These are phyloP conservation scores for Tillus elongatus DNA, from an alignment of 2,888 invertebrate genomes.

Conservation along the genomic window DNA sequence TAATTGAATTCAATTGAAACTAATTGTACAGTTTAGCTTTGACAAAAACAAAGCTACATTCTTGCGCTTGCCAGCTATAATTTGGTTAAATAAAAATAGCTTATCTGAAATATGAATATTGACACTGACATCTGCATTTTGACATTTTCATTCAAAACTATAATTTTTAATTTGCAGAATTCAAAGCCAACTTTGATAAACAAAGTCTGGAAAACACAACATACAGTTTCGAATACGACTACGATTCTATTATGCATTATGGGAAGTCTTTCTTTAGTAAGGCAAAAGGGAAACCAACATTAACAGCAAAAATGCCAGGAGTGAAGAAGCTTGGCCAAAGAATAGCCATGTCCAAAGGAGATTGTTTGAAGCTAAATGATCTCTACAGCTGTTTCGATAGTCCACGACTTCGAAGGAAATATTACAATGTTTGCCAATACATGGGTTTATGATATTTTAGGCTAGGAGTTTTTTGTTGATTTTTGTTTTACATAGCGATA, in stretches of 20 bases:
- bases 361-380: conserved; percentile 59
- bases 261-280: conserved; percentile 57
- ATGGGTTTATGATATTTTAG: conserved; percentile 41
- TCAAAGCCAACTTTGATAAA: conserved; percentile 55
- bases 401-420: conserved; percentile 43
- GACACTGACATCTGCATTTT: background rate
- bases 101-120: no score
- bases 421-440: conserved; percentile 48
- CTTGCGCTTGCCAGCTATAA: no score
- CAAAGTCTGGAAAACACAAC: conserved; percentile 55
- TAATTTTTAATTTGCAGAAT: conserved; percentile 38
- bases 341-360: conserved; percentile 54
- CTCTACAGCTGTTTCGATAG: conserved; percentile 53
- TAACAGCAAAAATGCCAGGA: conserved; percentile 50
- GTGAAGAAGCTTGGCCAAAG: conserved; percentile 52
- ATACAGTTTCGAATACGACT: conserved; percentile 64
- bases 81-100: no score
- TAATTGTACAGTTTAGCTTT: no score
- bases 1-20: no score
- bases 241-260: conserved; percentile 73
- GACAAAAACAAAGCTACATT: no score
- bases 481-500: no score
- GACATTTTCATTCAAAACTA: background rate
- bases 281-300: conserved; percentile 51
- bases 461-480: background rate